Evolutionary conservation across 2,797 vertebrate genomes (phyloP).

Genomic region (Coccyzus lansbergi): DNA sequence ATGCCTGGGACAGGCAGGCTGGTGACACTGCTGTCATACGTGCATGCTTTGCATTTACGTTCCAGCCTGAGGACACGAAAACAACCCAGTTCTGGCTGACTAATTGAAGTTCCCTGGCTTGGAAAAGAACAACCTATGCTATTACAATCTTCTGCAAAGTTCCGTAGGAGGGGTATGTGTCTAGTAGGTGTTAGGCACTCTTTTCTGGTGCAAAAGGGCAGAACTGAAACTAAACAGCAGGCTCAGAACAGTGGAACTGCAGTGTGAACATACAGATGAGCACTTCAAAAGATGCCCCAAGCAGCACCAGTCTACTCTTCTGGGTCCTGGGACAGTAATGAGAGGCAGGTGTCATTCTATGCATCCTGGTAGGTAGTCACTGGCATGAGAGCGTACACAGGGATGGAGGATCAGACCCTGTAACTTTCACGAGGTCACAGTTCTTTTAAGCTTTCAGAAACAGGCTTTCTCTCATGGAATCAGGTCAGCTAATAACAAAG

Average conservation of each 20-base stretch:
- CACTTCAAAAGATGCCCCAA: background rate
- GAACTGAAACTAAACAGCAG: background rate
- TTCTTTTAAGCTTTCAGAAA: background rate
- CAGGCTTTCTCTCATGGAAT: background rate
- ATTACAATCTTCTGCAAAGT: background rate
- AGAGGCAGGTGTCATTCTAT: background rate
- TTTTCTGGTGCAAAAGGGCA: background rate
- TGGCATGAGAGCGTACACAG: background rate
- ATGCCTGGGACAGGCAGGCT: background rate
- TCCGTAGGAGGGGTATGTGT: background rate
- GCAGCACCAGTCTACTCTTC: accelerated
- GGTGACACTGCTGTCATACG: background rate
- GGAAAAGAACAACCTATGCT: background rate
- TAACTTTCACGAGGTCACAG: background rate
- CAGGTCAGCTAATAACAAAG: background rate
- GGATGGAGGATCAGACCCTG: background rate
- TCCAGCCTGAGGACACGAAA: background rate
- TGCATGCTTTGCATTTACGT: background rate
- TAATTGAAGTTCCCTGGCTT: background rate
- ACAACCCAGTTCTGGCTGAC: background rate
- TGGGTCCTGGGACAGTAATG: accelerated
- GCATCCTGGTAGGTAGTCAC: background rate
- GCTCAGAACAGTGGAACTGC: background rate
- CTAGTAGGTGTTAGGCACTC: background rate
- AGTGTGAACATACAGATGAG: accelerated